Percentiles rank a stretch among this genome's conserved stretches.
phyloP scores from a whole-genome alignment of 2,797 vertebrate species.

The Micrastur ruficollis region DNA sequence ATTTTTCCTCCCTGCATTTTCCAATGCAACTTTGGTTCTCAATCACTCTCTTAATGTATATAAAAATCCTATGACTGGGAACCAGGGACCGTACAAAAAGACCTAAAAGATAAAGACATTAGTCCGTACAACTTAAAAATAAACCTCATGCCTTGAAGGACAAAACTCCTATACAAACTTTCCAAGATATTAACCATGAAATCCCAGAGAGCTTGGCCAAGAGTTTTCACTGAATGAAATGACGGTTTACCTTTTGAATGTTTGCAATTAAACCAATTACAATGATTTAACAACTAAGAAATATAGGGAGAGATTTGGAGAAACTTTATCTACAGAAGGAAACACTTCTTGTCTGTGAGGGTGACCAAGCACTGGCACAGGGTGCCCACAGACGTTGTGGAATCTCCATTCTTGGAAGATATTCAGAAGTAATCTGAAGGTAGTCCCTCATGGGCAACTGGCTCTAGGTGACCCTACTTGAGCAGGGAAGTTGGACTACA shows the following conservation, averaged over 20 bases:
- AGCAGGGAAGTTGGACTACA: not conserved
- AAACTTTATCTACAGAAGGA: fast-evolving
- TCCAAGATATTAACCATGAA: not conserved
- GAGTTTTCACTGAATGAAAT: not conserved
- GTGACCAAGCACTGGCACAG: not conserved
- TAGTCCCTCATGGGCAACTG: not conserved
- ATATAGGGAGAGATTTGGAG: not conserved
- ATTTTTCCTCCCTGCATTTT: not conserved
- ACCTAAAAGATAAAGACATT: not conserved
- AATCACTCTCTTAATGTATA: not conserved
- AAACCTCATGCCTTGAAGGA: not conserved
- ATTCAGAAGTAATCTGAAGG: not conserved
- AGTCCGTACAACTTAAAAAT: not conserved
- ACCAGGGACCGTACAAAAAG: not conserved
- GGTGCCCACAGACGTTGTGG: not conserved
- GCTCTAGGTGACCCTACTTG: not conserved
- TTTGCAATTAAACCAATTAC: not conserved
- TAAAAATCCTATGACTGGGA: not conserved
- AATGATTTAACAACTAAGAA: not conserved
- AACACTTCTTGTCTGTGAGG: not conserved
- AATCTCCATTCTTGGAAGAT: not conserved
- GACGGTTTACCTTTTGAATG: not conserved
- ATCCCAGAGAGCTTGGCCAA: not conserved
- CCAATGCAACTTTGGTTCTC: not conserved
- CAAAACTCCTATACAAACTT: not conserved